Percentiles rank a stretch among this genome's conserved stretches.
phyloP scores from a whole-genome alignment of 2,797 vertebrate genomes.

The Enteromius unitaeniatus region DNA sequence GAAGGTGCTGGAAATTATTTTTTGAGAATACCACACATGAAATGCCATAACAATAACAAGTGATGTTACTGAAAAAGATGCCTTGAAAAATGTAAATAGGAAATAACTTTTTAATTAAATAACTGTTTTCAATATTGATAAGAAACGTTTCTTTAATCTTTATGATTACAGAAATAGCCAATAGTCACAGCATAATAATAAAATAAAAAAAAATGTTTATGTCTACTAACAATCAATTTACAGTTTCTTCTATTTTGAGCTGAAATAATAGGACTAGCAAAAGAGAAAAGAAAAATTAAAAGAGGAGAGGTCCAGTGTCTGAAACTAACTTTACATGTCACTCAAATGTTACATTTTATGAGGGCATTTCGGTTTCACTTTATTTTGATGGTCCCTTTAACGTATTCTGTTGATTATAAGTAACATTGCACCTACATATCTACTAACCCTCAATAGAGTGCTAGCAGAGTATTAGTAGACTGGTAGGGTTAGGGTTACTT shows the following conservation, averaged over 20 bases:
- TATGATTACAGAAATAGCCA: too few species aligned
- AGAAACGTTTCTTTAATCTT: too few species aligned
- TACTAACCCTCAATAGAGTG: too few species aligned
- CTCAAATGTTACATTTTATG: background rate
- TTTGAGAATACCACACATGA: conserved; percentile 21
- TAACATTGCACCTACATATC: too few species aligned
- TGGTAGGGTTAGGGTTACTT: too few species aligned
- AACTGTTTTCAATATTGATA: too few species aligned
- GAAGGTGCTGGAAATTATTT: background rate
- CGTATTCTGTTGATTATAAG: too few species aligned
- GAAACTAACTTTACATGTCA: background rate
- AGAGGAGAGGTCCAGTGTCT: background rate
- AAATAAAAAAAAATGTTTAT: background rate
- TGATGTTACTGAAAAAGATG: background rate
- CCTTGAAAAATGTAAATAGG: background rate
- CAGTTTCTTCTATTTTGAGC: background rate
- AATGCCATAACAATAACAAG: conserved; percentile 2
- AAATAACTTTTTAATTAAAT: background rate
- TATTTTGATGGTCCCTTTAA: too few species aligned
- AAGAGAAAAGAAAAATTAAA: background rate
- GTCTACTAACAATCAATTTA: background rate
- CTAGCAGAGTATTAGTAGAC: too few species aligned
- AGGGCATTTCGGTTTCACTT: background rate
- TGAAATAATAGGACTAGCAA: background rate
- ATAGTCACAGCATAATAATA: too few species aligned